Evolutionary conservation across 2,888 invertebrate species (phyloP), one percentile per base, ranked within the genome.

Genomic region (Celastrina argiolus): DNA sequence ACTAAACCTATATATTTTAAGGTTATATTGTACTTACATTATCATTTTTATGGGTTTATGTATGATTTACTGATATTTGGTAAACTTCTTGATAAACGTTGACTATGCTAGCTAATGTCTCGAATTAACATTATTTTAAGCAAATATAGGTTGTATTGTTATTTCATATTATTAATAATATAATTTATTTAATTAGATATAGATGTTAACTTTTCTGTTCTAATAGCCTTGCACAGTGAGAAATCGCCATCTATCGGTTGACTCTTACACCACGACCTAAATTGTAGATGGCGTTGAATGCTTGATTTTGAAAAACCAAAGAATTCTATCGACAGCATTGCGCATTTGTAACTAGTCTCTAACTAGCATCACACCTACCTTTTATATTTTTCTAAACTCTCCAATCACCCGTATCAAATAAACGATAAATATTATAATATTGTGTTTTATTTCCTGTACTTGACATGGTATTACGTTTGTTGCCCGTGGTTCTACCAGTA

Each of bases 371-470:
- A 84, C 85, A 81, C 79, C 80, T 83, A 67, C 67, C 70, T 81
- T 80, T 84, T 84, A 81, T 80, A 81, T 79, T 78, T 77, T 79
- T 82, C 61, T 61, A 61, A 61, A 39, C 39, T 61, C 14, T 39
- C 61, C 22, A 18, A 22, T 61, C 61, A 36, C 36, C 14, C 18
- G 39, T 61, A 36, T 36, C 39, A 61, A 61, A 61, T 61, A 61
- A 18, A 61, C 61, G 31, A 84, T 87, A 88, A 85, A 89, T 87
- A 87, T 87, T 88, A 85, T 88, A 89, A 86, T 85, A 68, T 69
- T 67, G 70, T 72, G 72, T 78, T 82, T 87, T 78, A 74, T 78
- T 64, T 64, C 10, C 18, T 36, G 36, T 3, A 31, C 2, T n/a
- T n/a, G n/a, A n/a, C n/a, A n/a, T n/a, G n/a, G n/a, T n/a, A n/a